Evolutionary conservation across 37 sponge, comb jelly and placozoan genomes (phyloP), one percentile per base, ranked within the genome.

Genomic region (Cliona cf. orientalis): DNA sequence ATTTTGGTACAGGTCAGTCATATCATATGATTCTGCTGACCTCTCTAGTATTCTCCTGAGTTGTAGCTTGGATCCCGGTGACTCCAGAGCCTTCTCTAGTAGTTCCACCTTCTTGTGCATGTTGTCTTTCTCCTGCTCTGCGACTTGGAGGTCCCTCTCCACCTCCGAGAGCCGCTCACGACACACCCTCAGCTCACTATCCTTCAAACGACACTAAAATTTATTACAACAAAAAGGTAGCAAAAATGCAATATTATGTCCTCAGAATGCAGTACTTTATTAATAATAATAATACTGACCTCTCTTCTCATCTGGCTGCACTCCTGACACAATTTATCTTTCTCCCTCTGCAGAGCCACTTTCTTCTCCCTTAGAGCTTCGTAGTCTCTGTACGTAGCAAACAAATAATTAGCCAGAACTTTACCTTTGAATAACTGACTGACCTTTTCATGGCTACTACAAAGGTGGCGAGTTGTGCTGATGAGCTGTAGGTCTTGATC

Each of bases 71-170:
- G 84, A 84, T 5, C 57, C 58, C 33, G 84, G 84, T 17, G 84
- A 75, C 58, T 84, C 76, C 22, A 84, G 5, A 34, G 84, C 84
- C 39, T 5, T 75, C 69, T 84, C 84, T 34, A 84, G 73, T 34
- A 66, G 22, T 43, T 67, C 74, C 39, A 84, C 69, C 66, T 84
- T 84, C 57, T 34, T 64, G 26, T 45, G 41, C 29, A 84, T 64
- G 37, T 43, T 74, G 9, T 84, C 84, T 46, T 42, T 84, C 76
- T 84, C 84, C 37, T 67, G 37, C 58, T 84, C 84, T 45, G 68
- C 65, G 23, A 60, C 53, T 0, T 75, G 68, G 22, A 84, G 56
- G 46, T 84, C 84, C 53, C 28, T 45, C 64, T 72, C 64, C 36
- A 42, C 25, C 38, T 44, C 33, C 32, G 63, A 31, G 37, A 73